Evolutionary conservation across 2,113 vertebrate genomes (phyloP), one percentile per base, ranked within the genome.

Genomic region (Phrynocephalus versicolor): DNA sequence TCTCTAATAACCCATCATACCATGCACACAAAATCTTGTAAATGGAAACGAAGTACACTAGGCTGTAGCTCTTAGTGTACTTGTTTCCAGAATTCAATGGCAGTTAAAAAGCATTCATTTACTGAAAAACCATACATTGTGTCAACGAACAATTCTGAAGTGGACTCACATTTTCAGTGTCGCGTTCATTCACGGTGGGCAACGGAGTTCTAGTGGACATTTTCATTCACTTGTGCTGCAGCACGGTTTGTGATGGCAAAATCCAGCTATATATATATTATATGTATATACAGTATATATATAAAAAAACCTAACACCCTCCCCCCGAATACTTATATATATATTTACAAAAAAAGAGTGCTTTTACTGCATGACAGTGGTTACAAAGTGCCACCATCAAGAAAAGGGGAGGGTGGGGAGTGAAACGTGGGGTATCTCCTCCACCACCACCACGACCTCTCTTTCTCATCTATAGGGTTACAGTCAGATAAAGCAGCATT

Each of bases 131-230:
- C 45, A 51, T 70, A 35, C 45, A 51, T 51, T 51, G 45, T 51
- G 10, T 51, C 45, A 51, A 51, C 10, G 45, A 51, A 51, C 45
- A 51, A 51, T 51, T 51, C 45, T 51, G 45, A 51, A 73, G 41
- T 9, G 45, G 70, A 99, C 98, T 98, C 93, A 99, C 98, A 93
- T 98, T 98, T 93, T 99, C 98, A 30, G 98, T 95, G 97, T 96
- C 97, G 89, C 98, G 97, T 87, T 99, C 98, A 93, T 98, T 99
- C 91, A 99, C 98, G 79, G 98, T 98, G 3, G 98, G 98, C 91
- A 99, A 91, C 69, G 97, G 97, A 90, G 98, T 98, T 97, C 98
- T 96, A 91, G 98, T 97, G 96, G 98, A 98, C 98, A 99, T 99
- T 91, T 97, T 96, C 85, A 83, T 91, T 88, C 89, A 78, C 90